Conservation (phyloP, 2,797 vertebrate species). For the Gadopsis bispinosus region DNA sequence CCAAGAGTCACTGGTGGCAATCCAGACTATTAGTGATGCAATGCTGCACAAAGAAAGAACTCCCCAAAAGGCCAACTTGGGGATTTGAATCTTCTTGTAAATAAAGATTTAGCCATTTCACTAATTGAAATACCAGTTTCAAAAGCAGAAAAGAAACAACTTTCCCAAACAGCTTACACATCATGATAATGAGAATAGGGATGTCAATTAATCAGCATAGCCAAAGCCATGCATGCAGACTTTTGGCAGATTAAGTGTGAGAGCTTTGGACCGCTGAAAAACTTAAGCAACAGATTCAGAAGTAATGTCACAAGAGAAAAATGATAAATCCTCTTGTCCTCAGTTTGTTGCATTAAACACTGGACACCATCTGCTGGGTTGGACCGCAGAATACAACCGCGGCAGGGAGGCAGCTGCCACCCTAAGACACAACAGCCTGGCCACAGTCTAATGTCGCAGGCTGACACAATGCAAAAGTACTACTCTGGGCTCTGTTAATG, state of each 20-base stretch:
- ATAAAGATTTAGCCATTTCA: slow-evolving; percentile 21
- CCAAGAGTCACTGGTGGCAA: slow-evolving; percentile 32
- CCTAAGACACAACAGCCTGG: slow-evolving; percentile 72
- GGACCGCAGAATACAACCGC: slow-evolving; percentile 65
- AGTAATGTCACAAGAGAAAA: slow-evolving; percentile 72
- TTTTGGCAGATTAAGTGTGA: slow-evolving; percentile 55
- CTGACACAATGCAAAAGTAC: slow-evolving; percentile 75
- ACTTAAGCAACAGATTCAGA: slow-evolving; percentile 65
- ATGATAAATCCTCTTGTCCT: slow-evolving; percentile 81
- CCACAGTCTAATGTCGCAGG: slow-evolving; percentile 51
- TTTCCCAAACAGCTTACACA: neutral
- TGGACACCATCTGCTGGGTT: slow-evolving; percentile 83
- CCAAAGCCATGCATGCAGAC: slow-evolving; percentile 16
- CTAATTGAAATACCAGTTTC: slow-evolving; percentile 36
- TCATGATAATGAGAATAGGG: slow-evolving; percentile 1
- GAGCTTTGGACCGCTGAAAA: slow-evolving; percentile 43
- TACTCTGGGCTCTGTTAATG: slow-evolving; percentile 58
- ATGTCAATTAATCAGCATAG: slow-evolving; percentile 17
- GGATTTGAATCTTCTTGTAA: slow-evolving; percentile 35
- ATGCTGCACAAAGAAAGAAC: slow-evolving; percentile 16
- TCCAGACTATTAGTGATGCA: slow-evolving; percentile 52
- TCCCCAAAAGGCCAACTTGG: neutral
- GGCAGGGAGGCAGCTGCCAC: slow-evolving; percentile 77
- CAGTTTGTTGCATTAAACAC: slow-evolving; percentile 83
- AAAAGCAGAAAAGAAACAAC: slow-evolving; percentile 8